A percentile compares a stretch with the other conserved stretches of the same genome.
Conservation (phyloP, 2,888 invertebrate species). For the Lissonota sp. region DNA sequence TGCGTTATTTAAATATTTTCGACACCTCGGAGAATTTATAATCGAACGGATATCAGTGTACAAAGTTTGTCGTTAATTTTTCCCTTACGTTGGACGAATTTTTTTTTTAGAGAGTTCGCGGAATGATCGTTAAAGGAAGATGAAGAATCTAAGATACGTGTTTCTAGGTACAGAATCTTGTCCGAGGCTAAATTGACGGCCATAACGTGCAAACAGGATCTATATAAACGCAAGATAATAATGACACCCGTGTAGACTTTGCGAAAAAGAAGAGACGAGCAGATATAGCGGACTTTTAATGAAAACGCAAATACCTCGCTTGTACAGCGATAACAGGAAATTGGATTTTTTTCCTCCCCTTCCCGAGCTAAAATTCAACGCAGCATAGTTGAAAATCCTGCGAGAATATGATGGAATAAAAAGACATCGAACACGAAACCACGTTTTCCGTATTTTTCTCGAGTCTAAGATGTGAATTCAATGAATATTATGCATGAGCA, state of each 20-base stretch:
- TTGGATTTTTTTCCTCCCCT: conserved; percentile 38
- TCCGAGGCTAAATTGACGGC: background rate
- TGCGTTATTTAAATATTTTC: no score
- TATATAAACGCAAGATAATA: conserved; percentile 48
- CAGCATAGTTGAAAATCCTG: conserved; percentile 24
- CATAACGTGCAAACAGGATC: conserved; percentile 33
- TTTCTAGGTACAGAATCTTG: background rate
- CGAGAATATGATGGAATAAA: background rate
- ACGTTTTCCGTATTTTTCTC: no score
- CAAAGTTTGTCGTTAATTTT: no score
- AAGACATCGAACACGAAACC: conserved; percentile 40
- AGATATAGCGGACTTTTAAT: conserved; percentile 26
- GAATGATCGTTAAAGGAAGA: conserved; percentile 30
- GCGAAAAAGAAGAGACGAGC: background rate
- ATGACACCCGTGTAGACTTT: background rate
- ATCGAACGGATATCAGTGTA: no score
- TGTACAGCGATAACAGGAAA: conserved; percentile 39
- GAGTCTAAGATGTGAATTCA: no score
- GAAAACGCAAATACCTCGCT: conserved; percentile 51
- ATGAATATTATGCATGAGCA: no score
- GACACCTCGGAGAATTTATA: no score
- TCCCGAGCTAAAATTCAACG: conserved; percentile 19
- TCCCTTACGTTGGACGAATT: no score
- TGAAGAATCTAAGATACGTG: conserved; percentile 2
- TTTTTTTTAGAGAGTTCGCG: no score